A percentile compares a stretch with the other conserved stretches of the same genome.
These are phyloP conservation scores for Bombylius major DNA, from an alignment of 2,888 invertebrate species.

Conservation along the genomic window DNA sequence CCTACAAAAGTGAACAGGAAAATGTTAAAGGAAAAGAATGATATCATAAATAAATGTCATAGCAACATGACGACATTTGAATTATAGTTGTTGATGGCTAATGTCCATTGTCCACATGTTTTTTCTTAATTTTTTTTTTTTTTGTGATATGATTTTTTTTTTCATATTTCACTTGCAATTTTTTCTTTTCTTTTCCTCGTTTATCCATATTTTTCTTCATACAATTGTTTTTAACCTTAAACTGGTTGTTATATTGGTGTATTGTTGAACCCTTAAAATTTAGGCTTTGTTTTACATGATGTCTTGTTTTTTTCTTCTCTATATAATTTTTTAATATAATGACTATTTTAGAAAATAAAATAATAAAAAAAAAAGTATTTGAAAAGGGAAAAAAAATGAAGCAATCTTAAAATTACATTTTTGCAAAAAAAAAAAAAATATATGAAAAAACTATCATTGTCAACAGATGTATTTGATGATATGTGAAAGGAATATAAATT, in stretches of 20 bases:
- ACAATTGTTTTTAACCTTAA: constrained; percentile 1
- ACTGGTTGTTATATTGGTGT: constrained; percentile 2
- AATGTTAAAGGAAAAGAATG: background rate
- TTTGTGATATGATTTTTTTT: background rate
- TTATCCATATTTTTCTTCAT: too few species aligned
- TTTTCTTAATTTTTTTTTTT: too few species aligned
- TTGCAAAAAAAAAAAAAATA: too few species aligned
- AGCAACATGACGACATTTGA: constrained; percentile 8
- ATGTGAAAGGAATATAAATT: background rate
- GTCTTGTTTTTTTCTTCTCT: background rate
- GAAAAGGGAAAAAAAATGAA: too few species aligned
- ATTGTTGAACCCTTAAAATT: background rate
- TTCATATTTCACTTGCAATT: too few species aligned
- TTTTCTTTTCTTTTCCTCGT: too few species aligned
- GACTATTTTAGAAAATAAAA: too few species aligned
- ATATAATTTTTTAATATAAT: too few species aligned
- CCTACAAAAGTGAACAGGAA: background rate
- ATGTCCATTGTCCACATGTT: too few species aligned
- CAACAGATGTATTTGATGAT: background rate
- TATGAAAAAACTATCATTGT: background rate
- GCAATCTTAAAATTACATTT: too few species aligned
- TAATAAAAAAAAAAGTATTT: too few species aligned
- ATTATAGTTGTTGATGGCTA: background rate
- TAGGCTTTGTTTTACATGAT: background rate
- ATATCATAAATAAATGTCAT: constrained; percentile 7